Evolutionary conservation across 2,888 invertebrate species (phyloP).

Genomic region (Athalia cordata): DNA sequence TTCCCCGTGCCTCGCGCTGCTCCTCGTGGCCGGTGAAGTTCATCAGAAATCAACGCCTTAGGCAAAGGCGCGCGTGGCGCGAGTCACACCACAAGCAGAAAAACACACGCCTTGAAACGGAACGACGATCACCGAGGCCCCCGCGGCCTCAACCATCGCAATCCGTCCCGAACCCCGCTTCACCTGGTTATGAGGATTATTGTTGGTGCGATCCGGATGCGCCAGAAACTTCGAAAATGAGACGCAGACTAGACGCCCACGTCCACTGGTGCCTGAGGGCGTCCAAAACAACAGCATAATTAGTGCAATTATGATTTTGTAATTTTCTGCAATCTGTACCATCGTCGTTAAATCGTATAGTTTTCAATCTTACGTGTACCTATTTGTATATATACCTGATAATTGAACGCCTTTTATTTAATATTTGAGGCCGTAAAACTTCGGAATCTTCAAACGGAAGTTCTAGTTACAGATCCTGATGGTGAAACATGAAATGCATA

Average conservation of each 20-base stretch:
- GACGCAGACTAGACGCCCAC: too few relatives aligned
- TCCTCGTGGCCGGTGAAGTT: not conserved
- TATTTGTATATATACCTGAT: not conserved
- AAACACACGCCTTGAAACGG: conserved; percentile 35
- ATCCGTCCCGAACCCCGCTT: not conserved
- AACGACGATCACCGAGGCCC: not conserved
- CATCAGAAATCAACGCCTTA: not conserved
- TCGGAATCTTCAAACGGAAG: not conserved
- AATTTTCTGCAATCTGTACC: not conserved
- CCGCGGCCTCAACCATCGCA: not conserved
- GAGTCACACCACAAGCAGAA: conserved; percentile 22
- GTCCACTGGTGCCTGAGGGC: too few relatives aligned
- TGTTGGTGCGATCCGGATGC: too few relatives aligned
- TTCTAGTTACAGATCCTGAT: not conserved
- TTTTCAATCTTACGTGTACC: not conserved
- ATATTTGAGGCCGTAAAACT: not conserved
- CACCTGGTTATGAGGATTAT: not conserved
- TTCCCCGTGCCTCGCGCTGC: not conserved
- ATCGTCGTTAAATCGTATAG: not conserved
- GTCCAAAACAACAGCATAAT: too few relatives aligned
- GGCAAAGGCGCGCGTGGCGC: conserved; percentile 36
- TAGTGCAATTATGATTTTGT: not conserved
- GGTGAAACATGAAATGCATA: too few relatives aligned
- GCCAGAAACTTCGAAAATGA: too few relatives aligned
- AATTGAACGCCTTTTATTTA: not conserved